Evolutionary conservation across 2,113 vertebrate species (phyloP), one percentile per base, ranked within the genome.

Genomic region (Nothocercus nigrocapillus): DNA sequence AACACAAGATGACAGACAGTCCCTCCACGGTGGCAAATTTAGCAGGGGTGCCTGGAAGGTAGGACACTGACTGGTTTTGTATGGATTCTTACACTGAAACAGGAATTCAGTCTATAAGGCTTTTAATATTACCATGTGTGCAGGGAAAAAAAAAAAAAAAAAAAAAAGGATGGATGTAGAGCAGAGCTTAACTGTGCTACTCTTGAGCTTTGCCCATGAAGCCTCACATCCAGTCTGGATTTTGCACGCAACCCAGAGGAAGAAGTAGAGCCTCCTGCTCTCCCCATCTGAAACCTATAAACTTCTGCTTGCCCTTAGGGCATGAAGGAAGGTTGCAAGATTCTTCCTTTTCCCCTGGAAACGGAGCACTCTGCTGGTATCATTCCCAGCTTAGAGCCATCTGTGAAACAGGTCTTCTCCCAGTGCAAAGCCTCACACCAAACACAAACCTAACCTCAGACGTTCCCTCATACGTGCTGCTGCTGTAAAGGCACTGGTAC

Each of bases 391-490:
- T 67, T 32, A 78, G 22, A 53, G 27, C 12, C n/a, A 47, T 34
- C 59, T 66, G 4, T 69, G 77, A 66, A 61, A 27, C 3, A 13
- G 5, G 28, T 34, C 5, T 91, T 22, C 61, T 45, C n/a, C 42
- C 42, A n/a, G 11, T 28, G 40, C 54, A 73, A 34, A 2, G 1
- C 5, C 30, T 66, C 87, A n/a, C 32, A 16, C 49, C 56, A 27
- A 77, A 49, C 59, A 66, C 11, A 42, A 28, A 36, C 14, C 9
- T 84, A 18, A 34, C 5, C 58, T 42, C 64, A 78, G 38, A 61
- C 5, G 15, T 64, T 42, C 1, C 1, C 16, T 51, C 20, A 24
- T 27, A 28, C 2, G 1, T 8, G 6, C 30, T 61, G n/a, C 0
- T 1, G 32, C 13, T 63, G 19, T 40, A 67, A 85, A 61, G 42